phyloP scores from a whole-genome alignment of 2,888 invertebrate genomes.

The Hydraecia micacea region DNA sequence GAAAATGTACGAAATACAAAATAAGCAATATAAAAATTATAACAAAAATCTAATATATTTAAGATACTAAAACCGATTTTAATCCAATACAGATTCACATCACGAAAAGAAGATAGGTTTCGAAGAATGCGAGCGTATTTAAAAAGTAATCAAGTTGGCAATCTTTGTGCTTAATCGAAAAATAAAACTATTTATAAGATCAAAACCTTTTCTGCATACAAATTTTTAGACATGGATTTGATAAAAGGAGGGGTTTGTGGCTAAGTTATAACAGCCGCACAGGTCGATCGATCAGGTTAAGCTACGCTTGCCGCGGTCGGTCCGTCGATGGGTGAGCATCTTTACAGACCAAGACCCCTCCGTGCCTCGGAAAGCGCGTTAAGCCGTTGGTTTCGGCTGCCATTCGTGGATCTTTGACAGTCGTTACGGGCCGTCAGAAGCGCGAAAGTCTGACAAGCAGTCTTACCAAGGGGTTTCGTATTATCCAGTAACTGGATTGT shows the following conservation, averaged over 20 bases:
- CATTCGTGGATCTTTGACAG: too few species aligned
- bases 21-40: neutral
- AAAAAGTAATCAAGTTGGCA: constrained; percentile 55
- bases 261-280: too few species aligned
- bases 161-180: constrained; percentile 50
- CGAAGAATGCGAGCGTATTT: constrained; percentile 37
- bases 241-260: neutral
- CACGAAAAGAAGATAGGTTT: constrained; percentile 47
- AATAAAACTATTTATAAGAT: constrained; percentile 20
- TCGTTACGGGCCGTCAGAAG: too few species aligned
- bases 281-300: too few species aligned
- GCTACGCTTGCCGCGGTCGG: too few species aligned
- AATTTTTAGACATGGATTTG: constrained; percentile 5
- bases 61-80: constrained; percentile 11
- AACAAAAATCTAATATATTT: neutral
- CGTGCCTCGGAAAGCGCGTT: too few species aligned
- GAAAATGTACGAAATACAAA: neutral
- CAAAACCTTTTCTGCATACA: constrained; percentile 26
- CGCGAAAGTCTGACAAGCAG: too few species aligned
- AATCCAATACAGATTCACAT: constrained; percentile 44
- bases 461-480: too few species aligned
- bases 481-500: too few species aligned
- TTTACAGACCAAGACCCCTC: too few species aligned
- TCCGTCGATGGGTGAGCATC: too few species aligned
- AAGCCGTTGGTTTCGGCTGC: too few species aligned